Conservation (phyloP, 2,888 invertebrate genomes). For the Coelinius sp. region DNA sequence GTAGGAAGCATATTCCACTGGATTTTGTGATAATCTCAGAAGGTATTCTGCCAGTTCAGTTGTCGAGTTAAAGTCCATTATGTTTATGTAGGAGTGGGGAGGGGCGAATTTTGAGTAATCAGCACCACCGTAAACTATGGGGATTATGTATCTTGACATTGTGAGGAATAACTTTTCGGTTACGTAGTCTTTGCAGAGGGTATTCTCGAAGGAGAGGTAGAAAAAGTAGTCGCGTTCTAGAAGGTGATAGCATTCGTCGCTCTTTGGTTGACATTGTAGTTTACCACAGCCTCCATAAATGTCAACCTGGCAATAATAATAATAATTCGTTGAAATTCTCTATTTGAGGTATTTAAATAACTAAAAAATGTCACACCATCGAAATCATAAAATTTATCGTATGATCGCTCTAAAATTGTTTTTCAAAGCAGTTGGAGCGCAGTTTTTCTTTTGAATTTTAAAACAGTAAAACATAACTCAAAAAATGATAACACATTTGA, state of each 20-base stretch:
- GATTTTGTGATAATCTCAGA: constrained; percentile 71
- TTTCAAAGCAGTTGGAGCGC: too few species aligned
- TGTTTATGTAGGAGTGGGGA: constrained; percentile 73
- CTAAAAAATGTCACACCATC: too few species aligned
- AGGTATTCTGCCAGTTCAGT: constrained; percentile 73
- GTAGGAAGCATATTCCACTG: constrained; percentile 74
- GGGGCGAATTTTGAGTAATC: constrained; percentile 74
- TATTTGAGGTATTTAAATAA: too few species aligned
- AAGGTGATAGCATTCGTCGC: constrained; percentile 66
- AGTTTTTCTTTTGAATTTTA: too few species aligned
- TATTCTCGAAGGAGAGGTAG: constrained; percentile 79
- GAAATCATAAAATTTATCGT: too few species aligned
- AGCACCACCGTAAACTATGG: constrained; percentile 78
- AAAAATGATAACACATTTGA: too few species aligned
- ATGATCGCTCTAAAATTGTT: too few species aligned
- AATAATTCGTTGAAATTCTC: too few species aligned
- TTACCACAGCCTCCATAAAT: constrained; percentile 72
- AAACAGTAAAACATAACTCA: too few species aligned
- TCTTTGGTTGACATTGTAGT: constrained; percentile 44
- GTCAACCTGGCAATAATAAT: constrained; percentile 14
- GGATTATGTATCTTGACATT: constrained; percentile 75
- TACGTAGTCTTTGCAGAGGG: constrained; percentile 77
- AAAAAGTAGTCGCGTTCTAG: constrained; percentile 76
- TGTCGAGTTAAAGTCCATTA: constrained; percentile 73
- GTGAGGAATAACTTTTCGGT: constrained; percentile 75